Conservation (phyloP, 2,113 vertebrate genomes). For the Orthonyx spaldingii region DNA sequence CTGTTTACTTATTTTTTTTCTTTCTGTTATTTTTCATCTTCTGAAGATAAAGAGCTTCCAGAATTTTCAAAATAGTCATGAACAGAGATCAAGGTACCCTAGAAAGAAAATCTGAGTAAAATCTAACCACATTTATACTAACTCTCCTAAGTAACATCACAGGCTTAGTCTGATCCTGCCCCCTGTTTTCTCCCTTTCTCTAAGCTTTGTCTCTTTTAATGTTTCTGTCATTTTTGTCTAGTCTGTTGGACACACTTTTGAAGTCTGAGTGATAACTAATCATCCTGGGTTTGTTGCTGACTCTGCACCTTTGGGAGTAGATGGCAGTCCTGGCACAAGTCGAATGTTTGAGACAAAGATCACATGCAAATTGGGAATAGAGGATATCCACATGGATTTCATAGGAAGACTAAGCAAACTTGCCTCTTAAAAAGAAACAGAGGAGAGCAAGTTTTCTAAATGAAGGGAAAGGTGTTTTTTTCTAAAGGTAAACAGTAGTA, state of each 20-base stretch:
- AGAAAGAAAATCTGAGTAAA: not conserved
- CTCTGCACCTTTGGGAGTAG: not conserved
- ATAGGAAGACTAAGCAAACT: fast-evolving
- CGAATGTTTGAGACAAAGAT: not conserved
- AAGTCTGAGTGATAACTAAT: not conserved
- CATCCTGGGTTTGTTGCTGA: not conserved
- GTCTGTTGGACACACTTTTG: not conserved
- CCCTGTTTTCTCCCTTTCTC: not conserved
- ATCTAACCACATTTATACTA: not conserved
- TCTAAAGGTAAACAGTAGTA: not conserved
- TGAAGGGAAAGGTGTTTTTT: not conserved
- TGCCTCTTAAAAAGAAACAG: not conserved
- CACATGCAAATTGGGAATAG: not conserved
- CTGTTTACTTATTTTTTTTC: not conserved
- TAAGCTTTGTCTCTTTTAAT: not conserved
- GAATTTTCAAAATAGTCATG: not conserved
- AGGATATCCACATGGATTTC: not conserved
- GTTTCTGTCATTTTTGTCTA: not conserved
- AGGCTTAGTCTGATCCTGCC: not conserved
- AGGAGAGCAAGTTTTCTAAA: not conserved
- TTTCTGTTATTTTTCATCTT: not conserved
- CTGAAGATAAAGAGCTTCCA: not conserved
- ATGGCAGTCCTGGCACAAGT: not conserved
- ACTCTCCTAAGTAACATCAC: not conserved
- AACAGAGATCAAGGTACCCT: not conserved